Evolutionary conservation across 2,797 vertebrate genomes (phyloP), one percentile per base, ranked within the genome.

Genomic region (Petrocephalus schoutedeni): DNA sequence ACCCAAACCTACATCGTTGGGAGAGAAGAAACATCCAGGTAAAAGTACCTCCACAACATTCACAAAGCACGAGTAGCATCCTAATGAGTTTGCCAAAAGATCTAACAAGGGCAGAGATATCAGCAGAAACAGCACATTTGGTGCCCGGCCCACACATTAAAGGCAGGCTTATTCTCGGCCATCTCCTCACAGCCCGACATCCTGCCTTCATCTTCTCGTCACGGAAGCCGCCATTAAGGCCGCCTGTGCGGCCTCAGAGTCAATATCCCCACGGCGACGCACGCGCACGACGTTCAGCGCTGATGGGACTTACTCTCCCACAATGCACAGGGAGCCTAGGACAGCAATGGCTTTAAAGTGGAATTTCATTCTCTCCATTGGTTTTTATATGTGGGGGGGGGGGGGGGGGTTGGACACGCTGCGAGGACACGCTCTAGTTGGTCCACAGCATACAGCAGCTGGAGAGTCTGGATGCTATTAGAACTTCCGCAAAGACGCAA

Each of bases 301-400:
- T 32, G 4, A 74, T 12, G 14, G 51, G 45, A 56, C 67, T 36
- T 14, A 5, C 74, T n/a, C 74, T 59, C 54, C 19, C 3, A 28
- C n/a, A 14, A 53, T 49, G 71, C 8, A 36, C 28, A 12, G 28
- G 53, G 19, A 67, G 49, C 51, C 7, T 16, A 23, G 23, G 28
- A 36, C 4, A n/a, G 64, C 19, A 57, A 77, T 87, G 87, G 74
- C 28, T 87, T 23, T 87, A 87, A 54, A 21, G 45, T 61, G 71
- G 64, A 28, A 51, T 59, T 87, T 64, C 71, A 77, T 77, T 32
- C 64, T 57, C 51, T 80, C 45, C 32, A 16, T 5, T 56, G 36
- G 71, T 21, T 77, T 87, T 80, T 80, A 82, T 23, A 83, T 36
- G 3, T 41, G 36, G 3, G 10, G 56, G 21, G 23, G 54, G 71